phyloP scores from a whole-genome alignment of 1,140 invertebrate species.

The Drosophila dunni region DNA sequence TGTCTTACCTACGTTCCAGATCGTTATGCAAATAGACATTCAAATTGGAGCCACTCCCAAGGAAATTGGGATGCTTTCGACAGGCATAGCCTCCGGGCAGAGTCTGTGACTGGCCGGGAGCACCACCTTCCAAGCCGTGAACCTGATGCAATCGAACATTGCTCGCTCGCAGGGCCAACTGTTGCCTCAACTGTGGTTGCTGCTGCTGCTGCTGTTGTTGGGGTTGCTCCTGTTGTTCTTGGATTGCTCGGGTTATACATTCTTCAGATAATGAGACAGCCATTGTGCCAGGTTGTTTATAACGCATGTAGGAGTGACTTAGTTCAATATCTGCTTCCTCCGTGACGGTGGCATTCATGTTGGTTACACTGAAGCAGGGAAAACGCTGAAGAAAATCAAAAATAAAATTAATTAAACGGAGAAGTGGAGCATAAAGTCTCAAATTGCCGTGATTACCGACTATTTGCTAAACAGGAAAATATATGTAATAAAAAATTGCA shows the following conservation, averaged over 20 bases:
- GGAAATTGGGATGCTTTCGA: slow-evolving; percentile 59
- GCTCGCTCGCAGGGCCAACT: slow-evolving; percentile 19
- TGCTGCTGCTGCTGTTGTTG: slow-evolving; percentile 25
- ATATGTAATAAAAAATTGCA: neutral
- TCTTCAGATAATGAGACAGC: neutral
- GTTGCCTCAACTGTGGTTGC: slow-evolving; percentile 9
- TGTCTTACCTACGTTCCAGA: slow-evolving; percentile 58
- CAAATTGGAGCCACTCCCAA: slow-evolving; percentile 46
- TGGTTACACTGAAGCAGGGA: slow-evolving; percentile 75
- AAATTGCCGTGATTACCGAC: too few species aligned
- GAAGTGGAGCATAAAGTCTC: neutral
- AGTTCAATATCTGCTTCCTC: slow-evolving; percentile 53
- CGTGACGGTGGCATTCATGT: slow-evolving; percentile 61
- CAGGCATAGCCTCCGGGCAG: slow-evolving; percentile 60
- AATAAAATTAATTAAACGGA: neutral
- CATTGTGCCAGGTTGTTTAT: slow-evolving; percentile 42
- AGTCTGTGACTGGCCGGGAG: slow-evolving; percentile 51
- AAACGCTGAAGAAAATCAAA: slow-evolving; percentile 45
- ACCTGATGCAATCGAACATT: slow-evolving; percentile 60
- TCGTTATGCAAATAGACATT: slow-evolving; percentile 69
- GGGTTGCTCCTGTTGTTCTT: slow-evolving; percentile 8
- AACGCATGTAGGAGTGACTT: slow-evolving; percentile 72
- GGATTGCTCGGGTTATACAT: slow-evolving; percentile 1
- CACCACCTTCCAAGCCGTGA: slow-evolving; percentile 40
- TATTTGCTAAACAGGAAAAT: too few species aligned